Evolutionary conservation across 2,797 vertebrate species (phyloP).

Genomic region (Coilia nasus): DNA sequence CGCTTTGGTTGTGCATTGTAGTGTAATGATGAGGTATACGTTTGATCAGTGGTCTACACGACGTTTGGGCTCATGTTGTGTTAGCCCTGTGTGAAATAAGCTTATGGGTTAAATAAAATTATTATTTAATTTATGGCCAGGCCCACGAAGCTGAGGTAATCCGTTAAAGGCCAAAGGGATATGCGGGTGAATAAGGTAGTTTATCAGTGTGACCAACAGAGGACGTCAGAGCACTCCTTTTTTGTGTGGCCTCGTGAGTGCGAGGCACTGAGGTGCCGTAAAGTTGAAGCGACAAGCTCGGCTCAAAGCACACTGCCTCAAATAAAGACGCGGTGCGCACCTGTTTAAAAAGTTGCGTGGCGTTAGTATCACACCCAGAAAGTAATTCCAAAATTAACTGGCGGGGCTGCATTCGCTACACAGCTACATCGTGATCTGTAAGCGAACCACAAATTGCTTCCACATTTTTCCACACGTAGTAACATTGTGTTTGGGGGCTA

Average conservation of each 20-base stretch:
- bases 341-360: slow-evolving; percentile 30
- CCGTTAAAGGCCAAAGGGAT: not conserved
- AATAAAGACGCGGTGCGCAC: slow-evolving; percentile 31
- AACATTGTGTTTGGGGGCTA: slow-evolving; percentile 65
- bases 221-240: slow-evolving; percentile 65
- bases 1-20: too few relatives aligned
- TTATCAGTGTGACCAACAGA: slow-evolving; percentile 60
- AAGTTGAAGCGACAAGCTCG: not conserved
- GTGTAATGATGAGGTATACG: too few relatives aligned
- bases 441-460: slow-evolving; percentile 72
- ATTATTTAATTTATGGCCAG: not conserved
- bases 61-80: too few relatives aligned
- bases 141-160: not conserved
- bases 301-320: not conserved
- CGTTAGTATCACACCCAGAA: slow-evolving; percentile 32
- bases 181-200: slow-evolving; percentile 31
- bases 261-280: slow-evolving; percentile 3
- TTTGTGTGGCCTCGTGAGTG: slow-evolving; percentile 11
- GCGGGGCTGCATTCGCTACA: slow-evolving; percentile 9
- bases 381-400: slow-evolving; percentile 26
- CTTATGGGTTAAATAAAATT: too few relatives aligned
- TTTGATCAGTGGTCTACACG: too few relatives aligned
- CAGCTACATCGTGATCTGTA: slow-evolving; percentile 48
- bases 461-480: slow-evolving; percentile 74
- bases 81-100: too few relatives aligned